These are phyloP conservation scores for Clostera curtula DNA, from an alignment of 2,888 invertebrate genomes.

Conservation along the genomic window DNA sequence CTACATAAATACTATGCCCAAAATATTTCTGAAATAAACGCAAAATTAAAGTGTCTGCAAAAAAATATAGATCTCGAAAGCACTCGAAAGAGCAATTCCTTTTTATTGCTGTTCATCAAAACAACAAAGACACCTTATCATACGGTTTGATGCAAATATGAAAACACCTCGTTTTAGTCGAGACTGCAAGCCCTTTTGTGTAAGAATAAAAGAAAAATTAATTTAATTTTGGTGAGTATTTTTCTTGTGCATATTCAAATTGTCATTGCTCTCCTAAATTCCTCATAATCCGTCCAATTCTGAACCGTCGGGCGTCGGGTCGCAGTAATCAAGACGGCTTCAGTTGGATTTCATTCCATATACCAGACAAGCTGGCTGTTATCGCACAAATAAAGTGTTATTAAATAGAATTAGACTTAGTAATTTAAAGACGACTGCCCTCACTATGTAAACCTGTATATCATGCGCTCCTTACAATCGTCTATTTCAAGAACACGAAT, in stretches of 20 bases:
- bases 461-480: no score
- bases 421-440: conserved; percentile 15
- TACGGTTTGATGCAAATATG: conserved; percentile 22
- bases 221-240: conserved; percentile 55
- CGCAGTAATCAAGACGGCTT: conserved; percentile 69
- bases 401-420: conserved; percentile 21
- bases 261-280: conserved; percentile 70
- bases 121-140: conserved; percentile 44
- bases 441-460: no score
- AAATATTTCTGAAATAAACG: no score
- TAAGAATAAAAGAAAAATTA: conserved; percentile 33
- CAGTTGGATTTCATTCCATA: conserved; percentile 60
- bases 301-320: conserved; percentile 58
- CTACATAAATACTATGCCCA: no score
- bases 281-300: conserved; percentile 74
- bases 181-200: conserved; percentile 20
- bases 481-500: no score
- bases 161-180: conserved; percentile 24
- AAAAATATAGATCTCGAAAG: no score
- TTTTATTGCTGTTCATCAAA: conserved; percentile 31
- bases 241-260: conserved; percentile 69
- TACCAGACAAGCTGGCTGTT: conserved; percentile 44
- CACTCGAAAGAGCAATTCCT: conserved; percentile 24
- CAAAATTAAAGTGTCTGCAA: no score
- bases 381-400: conserved; percentile 29